Conservation (phyloP, 2,888 invertebrate species). For the Flexamia atlantica region DNA sequence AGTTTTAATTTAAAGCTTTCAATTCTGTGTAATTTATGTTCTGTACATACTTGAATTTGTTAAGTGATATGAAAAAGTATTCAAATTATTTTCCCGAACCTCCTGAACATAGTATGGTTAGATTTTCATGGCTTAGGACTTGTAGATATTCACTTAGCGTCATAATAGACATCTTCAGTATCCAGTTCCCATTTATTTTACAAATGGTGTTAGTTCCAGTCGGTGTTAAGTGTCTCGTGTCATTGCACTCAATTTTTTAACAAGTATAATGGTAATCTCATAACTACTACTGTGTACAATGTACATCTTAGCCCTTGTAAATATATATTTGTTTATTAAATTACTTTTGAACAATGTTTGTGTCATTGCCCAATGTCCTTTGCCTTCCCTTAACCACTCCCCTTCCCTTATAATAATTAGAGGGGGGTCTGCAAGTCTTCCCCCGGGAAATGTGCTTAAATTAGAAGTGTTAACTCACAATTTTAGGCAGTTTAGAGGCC, state of each 20-base stretch:
- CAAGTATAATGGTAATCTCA: not conserved
- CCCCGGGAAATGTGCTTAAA: no score
- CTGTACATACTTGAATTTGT: not conserved
- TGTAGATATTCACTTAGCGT: not conserved
- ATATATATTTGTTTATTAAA: constrained; percentile 32
- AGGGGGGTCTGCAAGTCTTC: no score
- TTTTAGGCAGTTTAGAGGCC: no score
- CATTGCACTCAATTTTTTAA: constrained; percentile 2
- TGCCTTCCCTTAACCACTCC: no score
- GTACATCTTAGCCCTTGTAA: constrained; percentile 30
- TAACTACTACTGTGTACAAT: constrained; percentile 36
- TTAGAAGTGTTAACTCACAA: no score
- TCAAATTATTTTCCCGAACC: not conserved
- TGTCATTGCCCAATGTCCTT: not conserved
- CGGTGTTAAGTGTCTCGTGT: not conserved
- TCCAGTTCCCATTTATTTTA: constrained; percentile 1
- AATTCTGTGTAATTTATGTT: not conserved
- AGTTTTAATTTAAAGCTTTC: not conserved
- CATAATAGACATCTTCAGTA: not conserved
- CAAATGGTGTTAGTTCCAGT: constrained; percentile 39
- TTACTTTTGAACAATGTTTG: not conserved
- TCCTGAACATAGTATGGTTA: not conserved
- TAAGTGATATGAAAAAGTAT: not conserved
- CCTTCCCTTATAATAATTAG: no score
- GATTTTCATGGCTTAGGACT: not conserved